Conservation (phyloP, 1,140 invertebrate genomes). For the Bombus terrestris region DNA sequence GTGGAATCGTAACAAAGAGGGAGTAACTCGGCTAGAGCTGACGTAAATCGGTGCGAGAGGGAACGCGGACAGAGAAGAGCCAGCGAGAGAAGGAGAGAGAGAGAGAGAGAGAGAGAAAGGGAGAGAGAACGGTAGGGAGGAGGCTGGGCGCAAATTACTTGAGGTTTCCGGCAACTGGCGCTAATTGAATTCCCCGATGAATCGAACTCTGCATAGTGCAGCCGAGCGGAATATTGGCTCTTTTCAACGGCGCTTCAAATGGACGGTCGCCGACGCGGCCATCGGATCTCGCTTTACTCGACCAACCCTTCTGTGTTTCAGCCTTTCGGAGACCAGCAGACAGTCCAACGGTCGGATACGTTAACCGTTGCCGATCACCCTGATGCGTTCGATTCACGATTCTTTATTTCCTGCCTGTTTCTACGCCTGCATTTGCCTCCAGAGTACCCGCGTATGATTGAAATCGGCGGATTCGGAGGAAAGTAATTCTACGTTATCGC, state of each 20-base stretch:
- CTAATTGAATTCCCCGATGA: slow-evolving; percentile 81
- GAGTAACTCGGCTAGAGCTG: neutral
- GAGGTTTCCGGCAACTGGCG: slow-evolving; percentile 80
- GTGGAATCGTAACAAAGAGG: slow-evolving; percentile 34
- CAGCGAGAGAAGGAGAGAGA: neutral
- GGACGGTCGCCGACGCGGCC: slow-evolving; percentile 46
- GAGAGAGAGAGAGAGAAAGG: neutral
- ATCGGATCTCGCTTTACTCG: slow-evolving; percentile 25
- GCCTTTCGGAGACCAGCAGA: neutral
- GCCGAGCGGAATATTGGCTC: slow-evolving; percentile 77
- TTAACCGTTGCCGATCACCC: neutral
- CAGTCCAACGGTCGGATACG: neutral
- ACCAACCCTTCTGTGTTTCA: slow-evolving; percentile 26
- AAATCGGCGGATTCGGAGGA: too few species aligned
- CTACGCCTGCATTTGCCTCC: too few species aligned
- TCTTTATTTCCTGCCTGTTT: neutral
- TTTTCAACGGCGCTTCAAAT: slow-evolving; percentile 73
- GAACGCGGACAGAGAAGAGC: neutral
- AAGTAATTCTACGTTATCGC: neutral
- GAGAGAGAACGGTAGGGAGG: slow-evolving; percentile 20
- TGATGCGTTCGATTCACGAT: neutral
- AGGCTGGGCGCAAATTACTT: slow-evolving; percentile 78
- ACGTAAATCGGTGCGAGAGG: neutral
- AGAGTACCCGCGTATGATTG: too few species aligned
- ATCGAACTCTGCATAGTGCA: slow-evolving; percentile 76